phyloP scores from a whole-genome alignment of 2,797 vertebrate genomes.

The Lemur catta region DNA sequence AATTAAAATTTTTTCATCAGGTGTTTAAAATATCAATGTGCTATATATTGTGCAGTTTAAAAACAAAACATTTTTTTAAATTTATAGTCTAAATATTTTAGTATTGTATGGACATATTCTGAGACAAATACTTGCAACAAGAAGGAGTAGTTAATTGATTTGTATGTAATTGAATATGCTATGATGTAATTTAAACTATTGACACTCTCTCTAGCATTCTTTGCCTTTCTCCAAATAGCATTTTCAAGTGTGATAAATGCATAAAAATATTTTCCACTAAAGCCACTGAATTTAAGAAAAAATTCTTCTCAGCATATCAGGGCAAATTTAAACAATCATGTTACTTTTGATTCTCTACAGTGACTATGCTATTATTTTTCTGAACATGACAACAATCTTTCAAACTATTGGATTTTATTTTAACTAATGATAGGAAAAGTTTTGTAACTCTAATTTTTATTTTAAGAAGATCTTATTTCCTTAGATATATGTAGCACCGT shows the following conservation, averaged over 20 bases:
- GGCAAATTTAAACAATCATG: background rate
- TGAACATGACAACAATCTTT: background rate
- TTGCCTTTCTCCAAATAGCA: background rate
- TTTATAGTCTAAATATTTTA: background rate
- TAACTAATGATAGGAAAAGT: background rate
- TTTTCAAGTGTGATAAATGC: background rate
- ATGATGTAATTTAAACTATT: background rate
- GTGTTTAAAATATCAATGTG: background rate
- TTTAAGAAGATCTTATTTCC: background rate
- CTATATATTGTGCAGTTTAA: background rate
- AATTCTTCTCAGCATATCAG: background rate
- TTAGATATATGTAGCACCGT: background rate
- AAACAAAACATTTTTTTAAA: background rate
- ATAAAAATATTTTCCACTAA: background rate
- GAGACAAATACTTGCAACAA: background rate
- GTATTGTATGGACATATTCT: background rate
- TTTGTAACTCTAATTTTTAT: conserved; percentile 30
- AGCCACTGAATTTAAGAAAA: background rate
- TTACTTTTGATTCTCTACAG: background rate
- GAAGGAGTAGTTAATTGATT: background rate
- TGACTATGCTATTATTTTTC: background rate
- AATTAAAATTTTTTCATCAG: background rate
- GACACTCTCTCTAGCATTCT: background rate
- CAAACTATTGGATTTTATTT: conserved; percentile 41
- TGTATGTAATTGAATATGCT: background rate